A percentile compares a stretch with the other conserved stretches of the same genome.
Conservation (phyloP, 2,113 vertebrate species). For the human (Homo sapiens) region DNA sequence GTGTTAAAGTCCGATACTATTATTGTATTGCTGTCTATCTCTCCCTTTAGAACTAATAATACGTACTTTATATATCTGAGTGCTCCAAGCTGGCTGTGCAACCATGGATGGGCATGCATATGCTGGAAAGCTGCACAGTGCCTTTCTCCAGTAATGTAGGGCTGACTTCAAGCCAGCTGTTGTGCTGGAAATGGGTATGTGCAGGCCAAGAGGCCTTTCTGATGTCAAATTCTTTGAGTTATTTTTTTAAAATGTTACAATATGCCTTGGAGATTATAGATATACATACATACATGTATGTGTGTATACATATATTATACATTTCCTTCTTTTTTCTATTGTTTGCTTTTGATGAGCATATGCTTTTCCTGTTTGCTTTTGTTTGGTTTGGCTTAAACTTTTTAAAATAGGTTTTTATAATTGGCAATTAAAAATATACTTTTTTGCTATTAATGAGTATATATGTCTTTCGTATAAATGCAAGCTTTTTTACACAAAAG, state of each 20-base stretch:
- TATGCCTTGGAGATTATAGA: background rate
- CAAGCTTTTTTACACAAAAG: background rate
- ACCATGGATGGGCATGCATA: too few species aligned
- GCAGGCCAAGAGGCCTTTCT: background rate
- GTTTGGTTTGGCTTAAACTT: background rate
- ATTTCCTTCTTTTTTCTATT: background rate
- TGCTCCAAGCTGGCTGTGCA: background rate
- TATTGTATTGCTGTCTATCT: background rate
- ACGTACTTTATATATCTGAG: background rate
- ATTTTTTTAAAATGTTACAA: background rate
- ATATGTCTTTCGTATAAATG: slow-evolving; percentile 4
- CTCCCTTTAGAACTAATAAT: background rate
- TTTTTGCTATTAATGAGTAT: background rate
- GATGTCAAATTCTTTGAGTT: background rate
- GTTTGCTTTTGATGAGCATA: background rate
- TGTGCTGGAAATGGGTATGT: background rate
- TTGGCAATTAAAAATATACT: background rate
- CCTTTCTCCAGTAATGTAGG: background rate
- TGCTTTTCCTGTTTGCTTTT: background rate
- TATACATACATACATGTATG: background rate
- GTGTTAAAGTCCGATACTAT: background rate
- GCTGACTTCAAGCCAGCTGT: background rate
- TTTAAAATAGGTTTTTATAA: background rate
- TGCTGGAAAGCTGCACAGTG: background rate
- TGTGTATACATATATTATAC: too few species aligned